Evolutionary conservation across 2,113 vertebrate genomes (phyloP), one percentile per base, ranked within the genome.

Genomic region (Odontesthes bonariensis): DNA sequence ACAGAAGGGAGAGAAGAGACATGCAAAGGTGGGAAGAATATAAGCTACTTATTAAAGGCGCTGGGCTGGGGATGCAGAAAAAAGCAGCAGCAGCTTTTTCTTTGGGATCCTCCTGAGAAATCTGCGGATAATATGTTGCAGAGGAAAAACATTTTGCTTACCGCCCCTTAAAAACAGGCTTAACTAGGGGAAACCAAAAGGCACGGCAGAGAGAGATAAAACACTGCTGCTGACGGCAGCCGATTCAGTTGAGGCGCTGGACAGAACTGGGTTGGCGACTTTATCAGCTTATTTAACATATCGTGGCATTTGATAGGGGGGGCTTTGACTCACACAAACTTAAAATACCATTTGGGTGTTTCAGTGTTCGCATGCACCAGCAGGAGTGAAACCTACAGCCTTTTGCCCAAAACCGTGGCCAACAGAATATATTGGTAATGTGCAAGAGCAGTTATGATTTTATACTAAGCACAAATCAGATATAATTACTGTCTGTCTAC

Each of bases 141-240:
- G 81, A 84, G 84, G 73, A 88, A 86, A 88, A 89, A 90, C 88
- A 92, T 89, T 88, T 91, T 87, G 88, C 88, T 89, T 89, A 87
- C 80, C 44, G 46, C 66, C 67, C 72, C 75, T 88, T 87, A 81
- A 91, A 91, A 89, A 89, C 86, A 89, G 77, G 83, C 86, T 85
- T 88, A 90, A 88, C 84, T 71, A 79, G 69, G 64, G 70, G 58
- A 82, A 78, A 82, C 60, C 69, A 69, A 81, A 75, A 84, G 57
- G 77, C 75, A 69, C 58, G 52, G 73, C 46, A 31, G 72, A 77
- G 73, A 77, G 66, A 85, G 77, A 91, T 87, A 89, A 82, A 86
- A 78, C 42, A 1, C 42, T 82, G 81, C 70, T 77, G 85, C 75
- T 84, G 86, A 82, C 77, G 42, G 46, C 78, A 63, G 79, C 62